phyloP scores from a whole-genome alignment of 1,140 invertebrate genomes.

The Andricus grossulariae region DNA sequence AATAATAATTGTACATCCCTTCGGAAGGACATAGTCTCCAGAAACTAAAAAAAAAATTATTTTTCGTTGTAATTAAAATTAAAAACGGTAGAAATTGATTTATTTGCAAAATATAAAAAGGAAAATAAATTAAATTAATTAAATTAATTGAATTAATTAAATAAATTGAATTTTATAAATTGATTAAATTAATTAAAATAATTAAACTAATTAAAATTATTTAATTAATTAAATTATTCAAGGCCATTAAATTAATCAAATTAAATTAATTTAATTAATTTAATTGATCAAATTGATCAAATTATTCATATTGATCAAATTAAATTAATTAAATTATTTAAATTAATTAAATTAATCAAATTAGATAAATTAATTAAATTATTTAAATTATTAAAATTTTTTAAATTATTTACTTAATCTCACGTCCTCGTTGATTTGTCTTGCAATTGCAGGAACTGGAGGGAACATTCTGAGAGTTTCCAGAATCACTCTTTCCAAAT shows the following conservation, averaged over 20 bases:
- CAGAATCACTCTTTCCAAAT: slow-evolving; percentile 87
- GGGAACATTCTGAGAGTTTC: slow-evolving; percentile 87
- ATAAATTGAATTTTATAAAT: slow-evolving; percentile 13
- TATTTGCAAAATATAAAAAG: slow-evolving; percentile 2
- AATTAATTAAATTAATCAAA: not conserved
- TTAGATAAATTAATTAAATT: not conserved
- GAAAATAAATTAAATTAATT: slow-evolving; percentile 4
- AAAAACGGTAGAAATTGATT: not conserved
- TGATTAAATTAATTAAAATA: not conserved
- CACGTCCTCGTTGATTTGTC: slow-evolving; percentile 83
- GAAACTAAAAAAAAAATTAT: slow-evolving; percentile 71
- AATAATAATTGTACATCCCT: slow-evolving; percentile 83
- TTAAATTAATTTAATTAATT: too few species aligned
- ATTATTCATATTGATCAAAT: too few species aligned
- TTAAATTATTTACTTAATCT: slow-evolving; percentile 78
- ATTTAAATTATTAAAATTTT: too few species aligned
- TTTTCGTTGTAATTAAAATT: slow-evolving; percentile 20
- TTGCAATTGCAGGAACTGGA: slow-evolving; percentile 87
- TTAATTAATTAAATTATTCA: slow-evolving; percentile 23
- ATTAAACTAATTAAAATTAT: too few species aligned
- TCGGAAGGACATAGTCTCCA: slow-evolving; percentile 78
- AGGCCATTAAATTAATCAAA: slow-evolving; percentile 4
- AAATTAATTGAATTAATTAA: slow-evolving; percentile 16
- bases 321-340: not conserved
- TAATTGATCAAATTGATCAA: too few species aligned